phyloP scores from a whole-genome alignment of 2,113 vertebrate genomes.

The Mormoops blainvillei region DNA sequence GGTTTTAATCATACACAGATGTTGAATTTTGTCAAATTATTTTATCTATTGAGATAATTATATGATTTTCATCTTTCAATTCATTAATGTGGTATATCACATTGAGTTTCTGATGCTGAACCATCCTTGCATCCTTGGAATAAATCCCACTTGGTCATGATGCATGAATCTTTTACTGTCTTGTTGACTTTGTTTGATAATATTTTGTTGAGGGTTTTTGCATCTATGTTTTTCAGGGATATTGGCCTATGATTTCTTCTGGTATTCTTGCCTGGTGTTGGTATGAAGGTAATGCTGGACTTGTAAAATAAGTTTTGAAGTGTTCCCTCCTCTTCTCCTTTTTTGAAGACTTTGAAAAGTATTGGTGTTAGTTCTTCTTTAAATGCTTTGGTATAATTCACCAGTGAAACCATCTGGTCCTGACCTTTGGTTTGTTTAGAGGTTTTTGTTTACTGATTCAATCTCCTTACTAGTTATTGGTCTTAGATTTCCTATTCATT shows the following conservation, averaged over 20 bases:
- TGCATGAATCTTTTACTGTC: background rate
- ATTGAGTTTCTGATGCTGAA: background rate
- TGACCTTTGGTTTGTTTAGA: background rate
- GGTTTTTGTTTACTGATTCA: background rate
- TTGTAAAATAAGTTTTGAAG: background rate
- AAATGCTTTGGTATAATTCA: background rate
- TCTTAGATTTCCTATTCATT: background rate
- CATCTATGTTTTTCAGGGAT: background rate
- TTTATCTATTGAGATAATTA: background rate
- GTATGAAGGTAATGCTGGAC: background rate
- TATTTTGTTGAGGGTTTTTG: background rate
- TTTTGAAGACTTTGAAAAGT: background rate
- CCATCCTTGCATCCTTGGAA: background rate
- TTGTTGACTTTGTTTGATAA: background rate
- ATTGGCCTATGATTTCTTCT: background rate
- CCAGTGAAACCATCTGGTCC: background rate
- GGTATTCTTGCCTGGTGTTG: background rate
- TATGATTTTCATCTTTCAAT: background rate
- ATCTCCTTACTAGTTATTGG: background rate
- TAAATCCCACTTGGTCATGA: background rate
- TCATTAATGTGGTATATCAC: background rate
- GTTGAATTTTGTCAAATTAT: background rate
- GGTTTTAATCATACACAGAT: background rate
- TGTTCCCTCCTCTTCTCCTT: background rate
- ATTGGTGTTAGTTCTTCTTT: background rate